A percentile compares a stretch with the other conserved stretches of the same genome.
Conservation (phyloP, 2,113 vertebrate genomes). For the Lepus americanus region DNA sequence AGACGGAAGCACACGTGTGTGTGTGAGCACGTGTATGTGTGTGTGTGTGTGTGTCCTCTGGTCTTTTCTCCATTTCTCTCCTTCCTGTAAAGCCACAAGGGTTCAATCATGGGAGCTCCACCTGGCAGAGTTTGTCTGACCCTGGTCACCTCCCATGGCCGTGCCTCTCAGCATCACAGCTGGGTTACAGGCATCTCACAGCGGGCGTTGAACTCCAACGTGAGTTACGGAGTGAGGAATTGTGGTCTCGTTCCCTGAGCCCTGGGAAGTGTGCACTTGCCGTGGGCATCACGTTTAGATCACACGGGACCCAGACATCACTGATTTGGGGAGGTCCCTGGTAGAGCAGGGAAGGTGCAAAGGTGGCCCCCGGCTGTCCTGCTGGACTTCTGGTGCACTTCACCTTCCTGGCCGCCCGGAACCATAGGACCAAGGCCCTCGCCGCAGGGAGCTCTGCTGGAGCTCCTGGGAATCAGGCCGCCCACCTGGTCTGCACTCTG, state of each 20-base stretch:
- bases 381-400: neutral
- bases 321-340: neutral
- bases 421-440: accelerated
- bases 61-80: neutral
- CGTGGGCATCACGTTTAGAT: neutral
- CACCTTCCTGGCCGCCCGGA: neutral
- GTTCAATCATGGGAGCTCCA: too few relatives aligned
- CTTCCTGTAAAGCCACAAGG: too few relatives aligned
- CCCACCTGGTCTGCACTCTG: neutral
- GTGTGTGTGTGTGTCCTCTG: neutral
- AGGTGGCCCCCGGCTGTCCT: neutral
- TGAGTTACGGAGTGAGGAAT: neutral
- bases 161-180: neutral
- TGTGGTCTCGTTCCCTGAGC: neutral
- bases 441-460: neutral
- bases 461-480: neutral
- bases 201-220: neutral
- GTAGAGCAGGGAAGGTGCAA: neutral
- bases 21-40: too few relatives aligned
- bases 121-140: neutral
- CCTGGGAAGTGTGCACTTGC: neutral
- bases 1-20: neutral
- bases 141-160: too few relatives aligned
- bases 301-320: neutral
- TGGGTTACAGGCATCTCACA: neutral